Percentiles rank a stretch among this genome's conserved stretches.
These are phyloP conservation scores for Coecobrya sp. DNA, from an alignment of 2,888 invertebrate species.

Conservation along the genomic window DNA sequence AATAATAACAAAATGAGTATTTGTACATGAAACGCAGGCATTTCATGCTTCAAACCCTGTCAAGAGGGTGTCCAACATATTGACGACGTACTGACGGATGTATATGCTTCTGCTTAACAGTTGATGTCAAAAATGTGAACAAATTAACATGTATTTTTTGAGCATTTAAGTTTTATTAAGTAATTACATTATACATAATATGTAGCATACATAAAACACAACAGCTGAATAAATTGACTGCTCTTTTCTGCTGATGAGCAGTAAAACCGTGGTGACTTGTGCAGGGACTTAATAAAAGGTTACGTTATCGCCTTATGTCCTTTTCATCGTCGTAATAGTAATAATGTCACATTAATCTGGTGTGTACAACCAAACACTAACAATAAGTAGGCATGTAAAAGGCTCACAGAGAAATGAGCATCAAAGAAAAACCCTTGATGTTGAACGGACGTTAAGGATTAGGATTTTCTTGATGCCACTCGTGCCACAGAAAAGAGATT, in stretches of 20 bases:
- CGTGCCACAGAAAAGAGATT: conserved; percentile 43
- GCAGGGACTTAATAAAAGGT: conserved; percentile 40
- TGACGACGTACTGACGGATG: too few species aligned
- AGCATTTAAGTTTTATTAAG: too few species aligned
- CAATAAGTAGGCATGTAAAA: neutral
- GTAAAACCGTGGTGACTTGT: conserved; percentile 37
- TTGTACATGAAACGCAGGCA: too few species aligned
- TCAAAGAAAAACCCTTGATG: conserved; percentile 48
- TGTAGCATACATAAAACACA: too few species aligned
- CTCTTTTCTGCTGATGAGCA: conserved; percentile 49
- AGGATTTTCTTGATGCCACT: neutral
- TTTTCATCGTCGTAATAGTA: neutral
- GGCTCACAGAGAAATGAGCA: neutral
- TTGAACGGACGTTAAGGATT: conserved; percentile 74
- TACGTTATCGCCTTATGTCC: conserved; percentile 57
- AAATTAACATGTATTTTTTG: too few species aligned
- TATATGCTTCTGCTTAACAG: too few species aligned
- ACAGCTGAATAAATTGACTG: conserved; percentile 70
- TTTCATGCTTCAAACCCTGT: too few species aligned
- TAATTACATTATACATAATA: too few species aligned
- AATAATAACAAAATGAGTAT: too few species aligned
- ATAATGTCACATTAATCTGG: neutral
- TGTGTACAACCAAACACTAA: neutral
- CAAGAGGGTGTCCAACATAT: too few species aligned
- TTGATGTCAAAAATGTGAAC: too few species aligned